A percentile compares a stretch with the other conserved stretches of the same genome.
Conservation (phyloP, 2,113 vertebrate species). For the Pterocles gutturalis region DNA sequence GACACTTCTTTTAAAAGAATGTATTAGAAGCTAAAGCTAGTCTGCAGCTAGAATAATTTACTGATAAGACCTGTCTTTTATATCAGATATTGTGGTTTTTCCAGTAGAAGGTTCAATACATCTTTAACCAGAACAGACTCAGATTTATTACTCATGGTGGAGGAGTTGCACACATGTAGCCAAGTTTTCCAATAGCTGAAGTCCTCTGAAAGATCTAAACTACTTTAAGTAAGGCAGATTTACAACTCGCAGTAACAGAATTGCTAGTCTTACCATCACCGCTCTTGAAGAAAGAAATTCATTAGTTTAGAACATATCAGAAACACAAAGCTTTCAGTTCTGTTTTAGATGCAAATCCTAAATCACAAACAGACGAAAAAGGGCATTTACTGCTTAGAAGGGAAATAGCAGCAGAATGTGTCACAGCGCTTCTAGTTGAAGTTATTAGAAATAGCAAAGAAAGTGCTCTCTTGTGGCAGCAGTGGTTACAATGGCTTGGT, state of each 20-base stretch:
- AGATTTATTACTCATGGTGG: neutral
- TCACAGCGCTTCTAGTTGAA: neutral
- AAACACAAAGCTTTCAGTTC: neutral
- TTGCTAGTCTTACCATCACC: neutral
- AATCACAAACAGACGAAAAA: neutral
- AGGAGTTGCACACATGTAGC: neutral
- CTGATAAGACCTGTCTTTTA: neutral
- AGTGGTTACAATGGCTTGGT: neutral
- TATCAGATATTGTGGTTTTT: neutral
- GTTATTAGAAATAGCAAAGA: neutral
- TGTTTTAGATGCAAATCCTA: neutral
- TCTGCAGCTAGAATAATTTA: neutral
- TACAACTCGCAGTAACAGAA: neutral
- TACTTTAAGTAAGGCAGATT: neutral
- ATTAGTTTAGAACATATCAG: neutral
- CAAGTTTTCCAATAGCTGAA: neutral
- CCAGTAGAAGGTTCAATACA: neutral
- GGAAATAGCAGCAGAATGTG: neutral
- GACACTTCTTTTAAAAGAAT: neutral
- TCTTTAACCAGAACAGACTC: neutral
- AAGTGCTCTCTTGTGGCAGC: neutral
- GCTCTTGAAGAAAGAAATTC: neutral
- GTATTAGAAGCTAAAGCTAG: neutral
- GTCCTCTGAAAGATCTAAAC: neutral
- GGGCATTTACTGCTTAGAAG: neutral